Conservation (phyloP, 1,140 invertebrate genomes). For the Leptoteleia sp. region DNA sequence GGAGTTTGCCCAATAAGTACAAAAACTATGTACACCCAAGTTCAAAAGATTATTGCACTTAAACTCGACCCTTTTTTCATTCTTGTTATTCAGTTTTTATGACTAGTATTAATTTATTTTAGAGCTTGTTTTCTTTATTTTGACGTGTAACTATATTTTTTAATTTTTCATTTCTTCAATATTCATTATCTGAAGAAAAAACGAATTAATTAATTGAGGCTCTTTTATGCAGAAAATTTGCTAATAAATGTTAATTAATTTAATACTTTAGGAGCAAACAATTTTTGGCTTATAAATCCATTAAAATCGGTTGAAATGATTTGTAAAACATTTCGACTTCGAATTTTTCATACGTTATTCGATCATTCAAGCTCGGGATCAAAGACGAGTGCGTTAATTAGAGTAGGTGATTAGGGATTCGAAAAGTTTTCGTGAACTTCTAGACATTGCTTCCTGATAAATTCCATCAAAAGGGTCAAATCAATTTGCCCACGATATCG, state of each 20-base stretch:
- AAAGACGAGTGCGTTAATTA: constrained; percentile 8
- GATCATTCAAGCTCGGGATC: constrained; percentile 1
- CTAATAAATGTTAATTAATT: too few species aligned
- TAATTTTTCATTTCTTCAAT: not conserved
- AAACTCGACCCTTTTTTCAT: not conserved
- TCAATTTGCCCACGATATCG: constrained; percentile 43
- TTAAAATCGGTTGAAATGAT: too few species aligned
- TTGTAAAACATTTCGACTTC: too few species aligned
- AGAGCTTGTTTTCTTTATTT: too few species aligned
- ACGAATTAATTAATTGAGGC: constrained; percentile 4
- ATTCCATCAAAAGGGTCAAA: constrained; percentile 29
- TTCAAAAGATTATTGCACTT: not conserved
- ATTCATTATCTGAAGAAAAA: constrained; percentile 1
- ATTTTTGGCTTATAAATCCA: too few species aligned
- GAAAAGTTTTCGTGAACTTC: constrained; percentile 25
- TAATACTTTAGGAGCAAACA: too few species aligned
- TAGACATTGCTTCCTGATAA: constrained; percentile 18
- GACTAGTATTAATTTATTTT: too few species aligned
- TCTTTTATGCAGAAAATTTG: too few species aligned
- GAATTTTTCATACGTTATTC: too few species aligned
- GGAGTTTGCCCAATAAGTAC: constrained; percentile 5
- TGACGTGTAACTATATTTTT: too few species aligned
- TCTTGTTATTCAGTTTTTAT: not conserved
- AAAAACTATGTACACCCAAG: constrained; percentile 2
- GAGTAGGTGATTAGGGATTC: constrained; percentile 11